Evolutionary conservation across 2,113 vertebrate species (phyloP).

Genomic region (Oxygymnocypris stewartii): DNA sequence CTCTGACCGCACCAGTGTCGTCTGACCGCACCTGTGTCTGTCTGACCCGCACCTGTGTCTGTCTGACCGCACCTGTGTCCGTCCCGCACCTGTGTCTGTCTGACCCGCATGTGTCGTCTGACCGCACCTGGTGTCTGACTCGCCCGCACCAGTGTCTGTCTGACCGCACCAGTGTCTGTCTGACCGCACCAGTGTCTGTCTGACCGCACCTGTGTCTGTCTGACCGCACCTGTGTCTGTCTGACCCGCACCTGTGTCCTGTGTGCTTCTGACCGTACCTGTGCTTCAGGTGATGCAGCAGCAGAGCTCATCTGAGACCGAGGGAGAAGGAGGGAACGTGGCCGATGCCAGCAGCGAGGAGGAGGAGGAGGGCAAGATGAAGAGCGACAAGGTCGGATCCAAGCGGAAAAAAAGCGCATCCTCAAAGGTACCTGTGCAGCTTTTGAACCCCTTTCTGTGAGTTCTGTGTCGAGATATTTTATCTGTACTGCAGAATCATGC

Average conservation of each 20-base stretch:
- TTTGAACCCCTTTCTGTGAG: neutral
- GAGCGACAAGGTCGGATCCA: slow-evolving; percentile 88
- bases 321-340: slow-evolving; percentile 86
- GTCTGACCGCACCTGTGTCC: no score
- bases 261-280: neutral
- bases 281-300: slow-evolving; percentile 86
- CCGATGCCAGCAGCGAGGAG: slow-evolving; percentile 93
- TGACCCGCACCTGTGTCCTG: no score
- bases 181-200: no score
- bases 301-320: slow-evolving; percentile 95
- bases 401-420: slow-evolving; percentile 89
- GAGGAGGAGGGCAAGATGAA: slow-evolving; percentile 87
- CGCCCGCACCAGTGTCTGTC: no score
- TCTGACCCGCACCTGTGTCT: no score
- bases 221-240: neutral
- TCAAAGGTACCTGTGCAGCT: slow-evolving; percentile 79
- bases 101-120: no score
- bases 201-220: neutral
- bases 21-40: no score
- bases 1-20: no score
- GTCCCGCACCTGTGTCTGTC: no score
- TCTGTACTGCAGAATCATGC: neutral
- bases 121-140: no score
- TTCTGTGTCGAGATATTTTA: neutral
- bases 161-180: no score